Percentiles rank a stretch among this genome's conserved stretches.
Evolutionary conservation across 2,113 vertebrate species (phyloP).

Genomic region (Etheostoma cragini): DNA sequence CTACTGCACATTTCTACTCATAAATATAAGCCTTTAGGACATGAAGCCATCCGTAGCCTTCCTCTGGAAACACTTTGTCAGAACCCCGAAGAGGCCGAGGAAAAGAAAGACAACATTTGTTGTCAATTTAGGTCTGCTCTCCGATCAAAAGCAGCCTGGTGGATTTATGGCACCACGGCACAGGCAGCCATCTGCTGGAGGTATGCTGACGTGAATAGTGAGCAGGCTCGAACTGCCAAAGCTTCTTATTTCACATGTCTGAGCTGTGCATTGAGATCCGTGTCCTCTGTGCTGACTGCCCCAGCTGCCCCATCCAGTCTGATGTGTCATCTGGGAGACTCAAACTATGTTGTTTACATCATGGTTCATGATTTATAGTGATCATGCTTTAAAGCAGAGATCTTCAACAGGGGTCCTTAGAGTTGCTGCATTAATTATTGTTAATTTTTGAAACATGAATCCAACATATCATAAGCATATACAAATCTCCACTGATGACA

Average conservation of each 20-base stretch:
- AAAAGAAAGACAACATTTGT: constrained; percentile 64
- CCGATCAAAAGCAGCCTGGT: constrained; percentile 61
- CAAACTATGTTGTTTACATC: too few relatives aligned
- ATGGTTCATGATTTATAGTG: too few relatives aligned
- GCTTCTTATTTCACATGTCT: constrained; percentile 31
- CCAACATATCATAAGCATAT: too few relatives aligned
- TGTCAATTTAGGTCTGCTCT: constrained; percentile 66
- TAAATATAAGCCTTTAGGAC: constrained; percentile 36
- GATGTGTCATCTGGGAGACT: not conserved
- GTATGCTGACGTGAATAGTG: constrained; percentile 51
- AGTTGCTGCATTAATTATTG: too few relatives aligned
- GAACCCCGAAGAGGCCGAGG: constrained; percentile 29
- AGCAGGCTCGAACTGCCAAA: constrained; percentile 18
- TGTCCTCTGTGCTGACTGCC: constrained; percentile 5
- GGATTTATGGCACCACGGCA: constrained; percentile 64
- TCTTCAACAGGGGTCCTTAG: too few relatives aligned
- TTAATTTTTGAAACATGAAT: too few relatives aligned
- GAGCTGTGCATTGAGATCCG: constrained; percentile 13
- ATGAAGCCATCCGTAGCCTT: constrained; percentile 25
- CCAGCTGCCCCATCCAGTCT: not conserved
- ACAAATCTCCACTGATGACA: too few relatives aligned
- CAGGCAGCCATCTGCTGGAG: constrained; percentile 59
- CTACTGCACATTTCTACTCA: constrained; percentile 9
- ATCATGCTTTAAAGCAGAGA: too few relatives aligned
- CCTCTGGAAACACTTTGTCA: constrained; percentile 65